These are phyloP conservation scores for Talpa occidentalis DNA, from an alignment of 2,113 vertebrate species.

Conservation along the genomic window DNA sequence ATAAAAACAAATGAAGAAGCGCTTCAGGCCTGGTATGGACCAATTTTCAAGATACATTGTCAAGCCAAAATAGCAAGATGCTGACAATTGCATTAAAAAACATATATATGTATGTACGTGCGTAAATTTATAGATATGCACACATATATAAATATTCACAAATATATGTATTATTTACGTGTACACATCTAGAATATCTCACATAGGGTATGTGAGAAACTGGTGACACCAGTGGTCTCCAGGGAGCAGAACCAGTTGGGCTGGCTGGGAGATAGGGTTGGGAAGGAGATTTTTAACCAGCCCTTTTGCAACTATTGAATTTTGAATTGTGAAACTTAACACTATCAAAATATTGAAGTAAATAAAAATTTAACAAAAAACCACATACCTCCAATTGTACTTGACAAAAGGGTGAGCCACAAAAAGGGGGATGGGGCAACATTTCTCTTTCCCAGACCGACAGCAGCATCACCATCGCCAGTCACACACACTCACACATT, in stretches of 20 bases:
- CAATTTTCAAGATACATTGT: slow-evolving; percentile 80
- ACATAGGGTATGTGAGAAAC: not conserved
- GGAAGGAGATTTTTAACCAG: not conserved
- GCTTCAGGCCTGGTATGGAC: slow-evolving; percentile 33
- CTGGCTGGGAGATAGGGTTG: not conserved
- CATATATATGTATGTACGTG: not conserved
- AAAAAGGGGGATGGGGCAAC: not conserved
- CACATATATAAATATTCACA: slow-evolving; percentile 70
- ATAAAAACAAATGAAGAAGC: slow-evolving; percentile 71
- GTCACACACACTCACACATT: not conserved
- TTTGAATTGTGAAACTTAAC: not conserved
- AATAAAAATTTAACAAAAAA: slow-evolving; percentile 23
- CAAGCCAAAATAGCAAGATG: slow-evolving; percentile 53
- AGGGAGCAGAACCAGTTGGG: not conserved
- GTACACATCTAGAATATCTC: slow-evolving; percentile 4
- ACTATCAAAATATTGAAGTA: not conserved
- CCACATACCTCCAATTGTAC: not conserved
- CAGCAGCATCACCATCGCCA: not conserved
- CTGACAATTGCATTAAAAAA: slow-evolving; percentile 63
- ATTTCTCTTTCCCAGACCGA: not conserved
- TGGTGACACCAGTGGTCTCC: not conserved
- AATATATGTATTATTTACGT: slow-evolving; percentile 16
- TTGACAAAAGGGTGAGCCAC: not conserved
- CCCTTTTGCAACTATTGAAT: not conserved
- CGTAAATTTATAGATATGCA: slow-evolving; percentile 71